Evolutionary conservation across 2,797 vertebrate species (phyloP).

Genomic region (Dendrocincla tyrannina): DNA sequence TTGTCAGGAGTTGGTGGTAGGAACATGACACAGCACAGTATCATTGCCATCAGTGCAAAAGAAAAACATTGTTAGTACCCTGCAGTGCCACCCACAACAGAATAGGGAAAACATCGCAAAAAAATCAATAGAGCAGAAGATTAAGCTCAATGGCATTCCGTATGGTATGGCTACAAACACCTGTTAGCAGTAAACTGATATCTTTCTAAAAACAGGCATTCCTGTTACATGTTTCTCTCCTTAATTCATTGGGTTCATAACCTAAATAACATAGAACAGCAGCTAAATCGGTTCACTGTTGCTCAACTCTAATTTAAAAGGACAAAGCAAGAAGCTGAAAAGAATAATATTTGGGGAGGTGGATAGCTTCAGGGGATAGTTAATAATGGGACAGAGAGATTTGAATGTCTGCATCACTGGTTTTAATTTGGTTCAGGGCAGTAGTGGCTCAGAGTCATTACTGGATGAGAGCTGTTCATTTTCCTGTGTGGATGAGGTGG

Average conservation of each 20-base stretch:
- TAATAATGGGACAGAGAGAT: slow-evolving; percentile 32
- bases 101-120: neutral
- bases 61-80: neutral
- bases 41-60: neutral
- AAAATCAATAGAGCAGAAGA: slow-evolving; percentile 12
- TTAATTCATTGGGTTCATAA: slow-evolving; percentile 62
- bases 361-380: slow-evolving; percentile 33
- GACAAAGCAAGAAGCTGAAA: slow-evolving; percentile 52
- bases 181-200: neutral
- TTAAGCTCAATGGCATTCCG: neutral
- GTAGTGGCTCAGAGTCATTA: slow-evolving; percentile 35
- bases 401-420: slow-evolving; percentile 42
- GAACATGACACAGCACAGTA: neutral
- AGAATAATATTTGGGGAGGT: slow-evolving; percentile 27
- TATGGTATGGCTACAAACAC: slow-evolving; percentile 14
- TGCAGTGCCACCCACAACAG: neutral
- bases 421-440: slow-evolving; percentile 63
- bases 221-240: slow-evolving; percentile 13
- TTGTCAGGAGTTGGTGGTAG: neutral
- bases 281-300: slow-evolving; percentile 66
- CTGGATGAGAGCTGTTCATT: neutral
- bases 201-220: slow-evolving; percentile 9
- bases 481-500: neutral
- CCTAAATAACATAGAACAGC: slow-evolving; percentile 57
- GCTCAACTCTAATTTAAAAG: slow-evolving; percentile 70